Conservation (phyloP, 2,888 invertebrate species). For the Opisthograptis luteolata region DNA sequence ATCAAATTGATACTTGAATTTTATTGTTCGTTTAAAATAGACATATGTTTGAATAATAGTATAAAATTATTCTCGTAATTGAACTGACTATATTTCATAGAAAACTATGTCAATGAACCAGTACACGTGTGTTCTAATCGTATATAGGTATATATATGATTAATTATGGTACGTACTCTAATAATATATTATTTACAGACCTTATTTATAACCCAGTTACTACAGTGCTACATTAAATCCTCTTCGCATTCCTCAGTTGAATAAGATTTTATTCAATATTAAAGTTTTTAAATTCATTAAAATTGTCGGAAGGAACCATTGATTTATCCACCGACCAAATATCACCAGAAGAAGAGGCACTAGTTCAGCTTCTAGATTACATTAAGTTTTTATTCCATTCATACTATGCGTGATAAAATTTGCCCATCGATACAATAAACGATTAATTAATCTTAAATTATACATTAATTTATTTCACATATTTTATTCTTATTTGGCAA, state of each 20-base stretch:
- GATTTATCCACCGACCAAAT: slow-evolving; percentile 27
- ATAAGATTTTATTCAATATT: slow-evolving; percentile 25
- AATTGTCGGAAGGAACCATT: slow-evolving; percentile 34
- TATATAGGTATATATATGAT: slow-evolving; percentile 50
- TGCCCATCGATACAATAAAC: not conserved
- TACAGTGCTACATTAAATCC: slow-evolving; percentile 35
- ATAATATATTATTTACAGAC: slow-evolving; percentile 51
- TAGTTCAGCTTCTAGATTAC: slow-evolving; percentile 35
- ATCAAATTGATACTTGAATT: slow-evolving; percentile 26
- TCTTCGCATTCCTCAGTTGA: slow-evolving; percentile 37
- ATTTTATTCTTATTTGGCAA: slow-evolving; percentile 30
- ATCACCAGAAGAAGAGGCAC: slow-evolving; percentile 46
- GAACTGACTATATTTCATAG: slow-evolving; percentile 43
- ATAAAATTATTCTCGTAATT: slow-evolving; percentile 45
- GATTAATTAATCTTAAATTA: slow-evolving; percentile 3
- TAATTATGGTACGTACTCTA: too few relatives aligned
- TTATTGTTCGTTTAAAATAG: slow-evolving; percentile 54
- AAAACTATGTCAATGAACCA: slow-evolving; percentile 44
- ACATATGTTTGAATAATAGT: slow-evolving; percentile 55
- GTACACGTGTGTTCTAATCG: slow-evolving; percentile 47
- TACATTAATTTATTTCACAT: too few relatives aligned
- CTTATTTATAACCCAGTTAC: slow-evolving; percentile 40
- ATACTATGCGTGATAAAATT: slow-evolving; percentile 3
- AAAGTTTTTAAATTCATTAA: slow-evolving; percentile 20
- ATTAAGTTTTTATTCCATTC: slow-evolving; percentile 1